Evolutionary conservation across 2,888 invertebrate genomes (phyloP).

Genomic region (Plusia festucae): DNA sequence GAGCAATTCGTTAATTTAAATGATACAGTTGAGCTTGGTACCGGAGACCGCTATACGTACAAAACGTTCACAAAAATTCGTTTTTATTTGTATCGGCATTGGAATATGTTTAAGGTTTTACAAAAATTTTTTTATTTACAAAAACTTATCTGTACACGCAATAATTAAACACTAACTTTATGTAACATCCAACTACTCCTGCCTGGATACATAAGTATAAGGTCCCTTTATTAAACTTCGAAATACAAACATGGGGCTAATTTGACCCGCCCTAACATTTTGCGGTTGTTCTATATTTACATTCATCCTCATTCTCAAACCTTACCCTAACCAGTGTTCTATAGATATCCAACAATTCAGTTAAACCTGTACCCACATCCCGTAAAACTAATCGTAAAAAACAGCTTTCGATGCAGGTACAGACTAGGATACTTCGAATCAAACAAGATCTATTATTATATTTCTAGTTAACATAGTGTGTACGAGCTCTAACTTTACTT

Average conservation of each 20-base stretch:
- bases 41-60: not conserved
- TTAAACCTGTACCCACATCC: conserved; percentile 21
- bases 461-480: conserved; percentile 47
- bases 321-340: conserved; percentile 32
- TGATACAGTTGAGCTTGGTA: not conserved
- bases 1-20: not conserved
- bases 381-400: conserved; percentile 47
- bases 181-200: conserved; percentile 8
- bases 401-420: conserved; percentile 23
- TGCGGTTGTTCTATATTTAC: conserved; percentile 37
- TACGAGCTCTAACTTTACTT: conserved; percentile 55
- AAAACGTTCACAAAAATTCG: conserved; percentile 3
- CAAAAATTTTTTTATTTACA: no score
- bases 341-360: conserved; percentile 38
- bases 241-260: conserved; percentile 44
- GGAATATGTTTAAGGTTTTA: not conserved
- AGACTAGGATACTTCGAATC: not conserved
- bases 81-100: not conserved
- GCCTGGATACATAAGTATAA: conserved; percentile 10
- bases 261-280: conserved; percentile 42
- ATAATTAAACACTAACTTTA: no score
- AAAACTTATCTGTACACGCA: no score
- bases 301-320: conserved; percentile 29
- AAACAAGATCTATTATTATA: not conserved
- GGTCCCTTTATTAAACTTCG: conserved; percentile 27